Base-by-base conservation (phyloP, 2,888 invertebrate genomes). In the Orchesellides sinensis region DNA sequence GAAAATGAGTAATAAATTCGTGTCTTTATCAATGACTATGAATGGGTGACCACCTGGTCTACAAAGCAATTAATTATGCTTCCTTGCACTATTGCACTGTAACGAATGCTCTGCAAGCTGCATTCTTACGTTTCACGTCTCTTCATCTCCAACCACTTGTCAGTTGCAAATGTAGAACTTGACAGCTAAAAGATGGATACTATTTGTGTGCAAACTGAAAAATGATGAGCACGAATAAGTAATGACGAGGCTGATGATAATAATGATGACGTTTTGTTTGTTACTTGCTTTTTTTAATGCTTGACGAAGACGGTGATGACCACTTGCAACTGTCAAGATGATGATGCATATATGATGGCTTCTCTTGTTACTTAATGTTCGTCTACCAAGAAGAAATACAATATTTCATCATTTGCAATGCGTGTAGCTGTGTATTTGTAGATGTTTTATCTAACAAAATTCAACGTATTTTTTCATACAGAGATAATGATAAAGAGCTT, bases 311-410 rank as follows among this genome's bases (percentile, higher is more conserved):
- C n/a, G n/a, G n/a, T 74, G 65, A 49, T 49, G 52, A 65, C 63
- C 74, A 74, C 65, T 65, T 74, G 49, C 74, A 65, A 65, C 74
- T 65, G 74, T 65, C 63, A 49, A 35, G 32, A 59, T 61, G 29
- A 66, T 52, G 52, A 21, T n/a, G 19, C 21, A 47, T 12, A 5
- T 3, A 65, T 65, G 27, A 66, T 47, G 73, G 47, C 47, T 40
- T 25, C 61, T 73, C 63, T 65, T 65, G 74, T 74, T 61, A 45
- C 47, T n/a, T n/a, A n/a, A n/a, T 74, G 49, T 35, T 65, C 65
- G 25, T 65, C 45, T 61, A n/a, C n/a, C n/a, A n/a, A n/a, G n/a
- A n/a, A n/a, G n/a, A n/a, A n/a, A n/a, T n/a, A n/a, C 59, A 35
- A 2, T n/a, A 35, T 25, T 10, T 23, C 61, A 74, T 68, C 45